Conservation (phyloP, 2,113 vertebrate species). For the Smithornis capensis region DNA sequence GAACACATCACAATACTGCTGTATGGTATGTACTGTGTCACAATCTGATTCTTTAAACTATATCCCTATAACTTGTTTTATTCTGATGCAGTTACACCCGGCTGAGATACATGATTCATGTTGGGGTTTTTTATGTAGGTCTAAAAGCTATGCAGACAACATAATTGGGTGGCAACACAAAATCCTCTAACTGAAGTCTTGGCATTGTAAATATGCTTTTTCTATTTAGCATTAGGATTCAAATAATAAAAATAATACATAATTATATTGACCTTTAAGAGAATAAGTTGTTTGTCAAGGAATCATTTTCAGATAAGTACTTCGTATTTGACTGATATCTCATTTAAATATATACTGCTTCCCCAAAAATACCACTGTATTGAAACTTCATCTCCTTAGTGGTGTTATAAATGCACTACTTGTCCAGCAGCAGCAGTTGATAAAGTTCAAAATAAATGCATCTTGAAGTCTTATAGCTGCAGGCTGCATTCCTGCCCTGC, state of each 20-base stretch:
- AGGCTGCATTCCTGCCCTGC: background rate
- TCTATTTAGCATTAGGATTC: constrained; percentile 27
- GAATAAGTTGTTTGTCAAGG: background rate
- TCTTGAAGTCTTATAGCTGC: background rate
- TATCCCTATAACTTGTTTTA: background rate
- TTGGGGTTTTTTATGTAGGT: background rate
- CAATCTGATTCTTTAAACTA: background rate
- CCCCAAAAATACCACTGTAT: background rate
- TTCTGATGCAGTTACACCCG: background rate
- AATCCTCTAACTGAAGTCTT: background rate
- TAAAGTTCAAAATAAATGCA: background rate
- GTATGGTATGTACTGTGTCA: background rate
- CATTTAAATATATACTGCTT: background rate
- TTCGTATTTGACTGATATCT: background rate
- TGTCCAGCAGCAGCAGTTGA: background rate
- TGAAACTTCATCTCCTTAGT: background rate
- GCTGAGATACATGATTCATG: background rate
- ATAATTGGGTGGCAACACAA: background rate
- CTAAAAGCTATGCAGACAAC: background rate
- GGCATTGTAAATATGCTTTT: background rate
- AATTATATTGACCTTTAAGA: background rate
- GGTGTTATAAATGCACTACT: background rate
- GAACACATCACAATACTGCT: background rate
- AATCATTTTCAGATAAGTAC: background rate
- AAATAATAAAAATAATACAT: background rate